A percentile compares a stretch with the other conserved stretches of the same genome.
Evolutionary conservation across 2,888 invertebrate genomes (phyloP).

Genomic region (Leptinotarsa tumamoca): DNA sequence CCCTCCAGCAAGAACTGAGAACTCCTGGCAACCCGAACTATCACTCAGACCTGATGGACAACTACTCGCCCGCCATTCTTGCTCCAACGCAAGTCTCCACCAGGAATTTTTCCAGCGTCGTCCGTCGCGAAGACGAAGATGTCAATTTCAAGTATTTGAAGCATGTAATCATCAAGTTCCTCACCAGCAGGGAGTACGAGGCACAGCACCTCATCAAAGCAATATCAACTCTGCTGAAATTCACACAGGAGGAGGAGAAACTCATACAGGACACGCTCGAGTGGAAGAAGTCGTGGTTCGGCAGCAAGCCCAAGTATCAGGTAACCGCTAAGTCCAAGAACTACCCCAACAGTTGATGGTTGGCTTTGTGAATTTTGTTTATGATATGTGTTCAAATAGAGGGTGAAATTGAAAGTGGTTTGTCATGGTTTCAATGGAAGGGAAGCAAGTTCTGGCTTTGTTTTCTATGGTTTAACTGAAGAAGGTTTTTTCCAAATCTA

Average conservation of each 20-base stretch:
- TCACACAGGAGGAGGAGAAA: slow-evolving; percentile 89
- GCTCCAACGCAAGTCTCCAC: slow-evolving; percentile 72
- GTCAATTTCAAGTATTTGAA: slow-evolving; percentile 89
- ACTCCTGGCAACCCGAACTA: slow-evolving; percentile 65
- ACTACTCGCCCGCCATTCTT: slow-evolving; percentile 72
- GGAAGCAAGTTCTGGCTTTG: too few relatives aligned
- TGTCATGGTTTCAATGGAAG: background rate
- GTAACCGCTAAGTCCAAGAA: slow-evolving; percentile 70
- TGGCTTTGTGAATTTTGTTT: slow-evolving; percentile 44
- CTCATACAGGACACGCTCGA: slow-evolving; percentile 82
- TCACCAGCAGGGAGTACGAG: slow-evolving; percentile 89
- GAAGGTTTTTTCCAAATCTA: too few relatives aligned
- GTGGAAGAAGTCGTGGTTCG: slow-evolving; percentile 82
- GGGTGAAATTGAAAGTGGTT: background rate
- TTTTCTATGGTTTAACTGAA: too few relatives aligned
- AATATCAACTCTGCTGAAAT: slow-evolving; percentile 84
- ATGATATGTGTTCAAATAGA: background rate
- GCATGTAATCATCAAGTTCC: slow-evolving; percentile 92
- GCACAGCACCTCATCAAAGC: slow-evolving; percentile 91
- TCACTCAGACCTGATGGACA: slow-evolving; percentile 70
- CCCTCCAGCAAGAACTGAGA: slow-evolving; percentile 86
- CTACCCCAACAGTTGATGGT: slow-evolving; percentile 72
- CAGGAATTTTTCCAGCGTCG: slow-evolving; percentile 63
- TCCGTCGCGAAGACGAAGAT: slow-evolving; percentile 70
- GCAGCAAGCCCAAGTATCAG: slow-evolving; percentile 69